Percentiles rank a stretch among this genome's conserved stretches.
These are phyloP conservation scores for Ploceus nigricollis DNA, from an alignment of 2,113 vertebrate genomes.

Conservation along the genomic window DNA sequence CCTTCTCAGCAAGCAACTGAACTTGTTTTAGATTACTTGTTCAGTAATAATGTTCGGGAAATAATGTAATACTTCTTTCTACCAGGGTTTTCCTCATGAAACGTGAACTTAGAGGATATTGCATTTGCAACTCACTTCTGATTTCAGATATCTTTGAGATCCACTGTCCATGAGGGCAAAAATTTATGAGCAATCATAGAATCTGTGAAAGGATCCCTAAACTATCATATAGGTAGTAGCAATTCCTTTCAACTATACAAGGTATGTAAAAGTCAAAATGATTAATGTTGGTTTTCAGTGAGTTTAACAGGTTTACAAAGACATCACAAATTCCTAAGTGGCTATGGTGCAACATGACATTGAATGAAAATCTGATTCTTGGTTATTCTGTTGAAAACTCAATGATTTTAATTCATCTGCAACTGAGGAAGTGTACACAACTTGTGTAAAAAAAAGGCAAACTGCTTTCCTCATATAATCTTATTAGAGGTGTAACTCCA, in stretches of 20 bases:
- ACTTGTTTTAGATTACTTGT: constrained; percentile 13
- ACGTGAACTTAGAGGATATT: not conserved
- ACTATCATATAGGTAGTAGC: not conserved
- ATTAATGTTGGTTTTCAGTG: not conserved
- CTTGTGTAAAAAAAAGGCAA: not conserved
- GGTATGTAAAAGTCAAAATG: not conserved
- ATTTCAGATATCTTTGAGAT: not conserved
- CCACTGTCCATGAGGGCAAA: not conserved
- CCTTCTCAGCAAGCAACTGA: constrained; percentile 27
- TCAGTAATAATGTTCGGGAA: not conserved
- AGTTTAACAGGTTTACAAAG: not conserved
- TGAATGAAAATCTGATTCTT: not conserved
- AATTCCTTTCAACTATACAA: not conserved
- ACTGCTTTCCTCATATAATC: not conserved
- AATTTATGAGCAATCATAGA: not conserved
- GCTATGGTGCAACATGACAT: not conserved
- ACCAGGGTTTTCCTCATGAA: not conserved
- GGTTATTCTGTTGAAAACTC: not conserved
- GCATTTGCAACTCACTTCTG: not conserved
- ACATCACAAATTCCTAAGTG: not conserved
- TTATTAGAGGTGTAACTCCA: not conserved
- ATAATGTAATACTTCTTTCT: not conserved
- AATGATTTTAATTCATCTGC: not conserved
- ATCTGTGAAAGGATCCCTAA: not conserved
- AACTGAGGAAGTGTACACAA: not conserved